phyloP scores from a whole-genome alignment of 2,888 invertebrate genomes.

The Diplazon laetatorius region DNA sequence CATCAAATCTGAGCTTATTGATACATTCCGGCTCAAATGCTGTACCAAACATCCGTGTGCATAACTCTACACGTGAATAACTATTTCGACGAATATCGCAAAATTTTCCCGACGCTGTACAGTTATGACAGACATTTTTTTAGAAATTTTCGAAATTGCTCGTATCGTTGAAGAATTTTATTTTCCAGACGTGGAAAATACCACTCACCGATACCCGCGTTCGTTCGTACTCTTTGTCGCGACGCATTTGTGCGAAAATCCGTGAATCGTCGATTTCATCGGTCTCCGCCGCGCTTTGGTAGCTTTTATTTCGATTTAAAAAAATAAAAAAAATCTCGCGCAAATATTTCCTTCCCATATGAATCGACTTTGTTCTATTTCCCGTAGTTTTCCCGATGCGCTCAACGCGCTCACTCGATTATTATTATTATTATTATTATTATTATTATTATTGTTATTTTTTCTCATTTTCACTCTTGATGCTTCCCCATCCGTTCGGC shows the following conservation, averaged over 20 bases:
- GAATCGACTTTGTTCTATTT: constrained; percentile 17
- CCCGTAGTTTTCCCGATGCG: constrained; percentile 13
- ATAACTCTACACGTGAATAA: no score
- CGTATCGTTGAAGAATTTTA: no score
- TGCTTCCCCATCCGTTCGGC: neutral
- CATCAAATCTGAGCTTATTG: no score
- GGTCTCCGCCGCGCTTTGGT: neutral
- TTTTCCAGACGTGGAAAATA: no score
- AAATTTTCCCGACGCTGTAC: no score
- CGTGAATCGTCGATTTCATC: neutral
- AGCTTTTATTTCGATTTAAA: constrained; percentile 21
- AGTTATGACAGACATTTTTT: no score
- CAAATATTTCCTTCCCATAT: neutral
- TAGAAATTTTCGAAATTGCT: no score
- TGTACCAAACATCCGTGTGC: no score
- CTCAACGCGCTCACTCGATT: neutral
- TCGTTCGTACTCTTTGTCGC: neutral
- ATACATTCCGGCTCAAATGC: no score
- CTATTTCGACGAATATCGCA: no score
- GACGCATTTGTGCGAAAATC: constrained; percentile 10
- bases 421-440: no score
- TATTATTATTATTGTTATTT: no score
- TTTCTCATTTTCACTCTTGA: constrained; percentile 6
- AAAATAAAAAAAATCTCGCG: neutral
- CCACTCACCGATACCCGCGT: neutral